Evolutionary conservation across 1,140 invertebrate species (phyloP).

Genomic region (Dinothrombium tinctorium): DNA sequence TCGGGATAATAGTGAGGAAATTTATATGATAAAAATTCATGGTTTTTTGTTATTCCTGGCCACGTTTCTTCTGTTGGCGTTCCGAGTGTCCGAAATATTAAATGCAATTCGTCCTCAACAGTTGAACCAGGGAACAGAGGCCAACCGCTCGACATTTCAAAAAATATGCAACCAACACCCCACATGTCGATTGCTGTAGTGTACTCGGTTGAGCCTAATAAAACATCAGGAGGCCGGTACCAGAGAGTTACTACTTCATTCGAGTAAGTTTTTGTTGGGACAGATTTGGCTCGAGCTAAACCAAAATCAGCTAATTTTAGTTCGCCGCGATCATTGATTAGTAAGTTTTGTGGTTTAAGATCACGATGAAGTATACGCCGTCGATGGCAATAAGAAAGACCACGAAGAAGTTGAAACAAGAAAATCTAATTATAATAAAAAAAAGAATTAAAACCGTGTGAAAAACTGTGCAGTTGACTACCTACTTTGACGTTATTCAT

Average conservation of each 20-base stretch:
- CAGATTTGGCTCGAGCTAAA: constrained; percentile 37
- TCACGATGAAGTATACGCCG: constrained; percentile 41
- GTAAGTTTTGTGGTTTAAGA: constrained; percentile 43
- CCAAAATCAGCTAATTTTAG: constrained; percentile 39
- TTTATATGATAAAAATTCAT: constrained; percentile 27
- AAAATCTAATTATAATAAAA: constrained; percentile 29
- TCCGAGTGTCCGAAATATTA: constrained; percentile 34
- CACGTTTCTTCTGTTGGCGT: constrained; percentile 30
- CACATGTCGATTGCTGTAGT: constrained; percentile 47
- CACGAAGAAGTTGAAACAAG: constrained; percentile 39
- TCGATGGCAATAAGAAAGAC: constrained; percentile 39
- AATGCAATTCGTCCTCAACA: constrained; percentile 36
- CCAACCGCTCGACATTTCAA: constrained; percentile 39
- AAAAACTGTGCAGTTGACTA: background rate
- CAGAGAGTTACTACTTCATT: constrained; percentile 52
- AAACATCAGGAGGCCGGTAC: constrained; percentile 45
- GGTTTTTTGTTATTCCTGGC: constrained; percentile 23
- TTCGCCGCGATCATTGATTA: constrained; percentile 42
- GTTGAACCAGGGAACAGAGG: constrained; percentile 41
- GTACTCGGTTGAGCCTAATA: constrained; percentile 40
- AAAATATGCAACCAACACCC: constrained; percentile 49
- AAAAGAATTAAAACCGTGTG: constrained; percentile 1
- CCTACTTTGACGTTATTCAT: constrained; percentile 39
- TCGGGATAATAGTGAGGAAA: constrained; percentile 29
- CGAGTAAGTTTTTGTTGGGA: constrained; percentile 47